phyloP scores from a whole-genome alignment of 1,140 invertebrate species.

The Liolophura sinensis region DNA sequence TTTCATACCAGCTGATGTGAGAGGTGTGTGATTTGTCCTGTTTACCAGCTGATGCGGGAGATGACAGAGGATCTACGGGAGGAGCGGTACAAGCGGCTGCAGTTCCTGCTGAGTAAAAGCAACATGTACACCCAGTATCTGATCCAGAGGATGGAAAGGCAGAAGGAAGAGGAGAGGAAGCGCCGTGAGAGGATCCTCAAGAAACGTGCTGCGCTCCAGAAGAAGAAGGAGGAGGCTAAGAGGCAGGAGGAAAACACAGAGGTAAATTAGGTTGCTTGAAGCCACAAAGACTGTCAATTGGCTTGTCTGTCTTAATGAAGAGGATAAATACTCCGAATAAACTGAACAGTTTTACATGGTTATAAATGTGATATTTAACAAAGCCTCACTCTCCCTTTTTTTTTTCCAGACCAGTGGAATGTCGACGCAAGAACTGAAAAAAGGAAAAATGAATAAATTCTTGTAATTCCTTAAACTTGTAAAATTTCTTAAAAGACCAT shows the following conservation, averaged over 20 bases:
- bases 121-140: constrained; percentile 55
- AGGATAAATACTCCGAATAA: too few relatives aligned
- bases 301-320: too few relatives aligned
- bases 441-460: too few relatives aligned
- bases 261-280: too few relatives aligned
- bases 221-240: constrained; percentile 26
- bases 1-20: neutral
- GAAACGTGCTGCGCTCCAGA: constrained; percentile 27
- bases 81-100: constrained; percentile 39
- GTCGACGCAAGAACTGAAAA: too few relatives aligned
- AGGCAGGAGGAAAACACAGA: constrained; percentile 15
- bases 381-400: too few relatives aligned
- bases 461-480: too few relatives aligned
- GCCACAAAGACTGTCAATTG: too few relatives aligned
- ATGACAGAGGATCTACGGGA: constrained; percentile 37
- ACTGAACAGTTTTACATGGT: too few relatives aligned
- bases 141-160: constrained; percentile 37
- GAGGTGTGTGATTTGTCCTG: neutral
- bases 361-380: too few relatives aligned
- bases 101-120: constrained; percentile 50
- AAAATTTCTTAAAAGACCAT: too few relatives aligned
- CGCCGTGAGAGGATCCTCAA: constrained; percentile 11
- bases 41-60: constrained; percentile 33
- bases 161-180: constrained; percentile 33
- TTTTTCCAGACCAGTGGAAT: too few relatives aligned